Evolutionary conservation across 2,888 invertebrate species (phyloP).

Genomic region (Drosophila mulleri): DNA sequence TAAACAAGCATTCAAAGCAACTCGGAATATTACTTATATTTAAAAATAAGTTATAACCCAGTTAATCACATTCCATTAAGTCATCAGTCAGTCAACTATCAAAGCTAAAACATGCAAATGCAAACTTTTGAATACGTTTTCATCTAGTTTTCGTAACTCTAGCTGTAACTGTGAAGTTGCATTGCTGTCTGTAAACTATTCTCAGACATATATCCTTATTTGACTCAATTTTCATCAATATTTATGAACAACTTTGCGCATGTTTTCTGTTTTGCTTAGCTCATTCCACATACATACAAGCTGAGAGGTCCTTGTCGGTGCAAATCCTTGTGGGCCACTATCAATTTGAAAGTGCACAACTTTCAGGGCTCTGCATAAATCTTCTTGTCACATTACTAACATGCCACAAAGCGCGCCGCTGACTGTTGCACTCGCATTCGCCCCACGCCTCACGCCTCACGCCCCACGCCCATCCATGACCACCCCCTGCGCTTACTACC

Average conservation of each 20-base stretch:
- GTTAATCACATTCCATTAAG: neutral
- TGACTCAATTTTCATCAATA: neutral
- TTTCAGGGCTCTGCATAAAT: constrained; percentile 67
- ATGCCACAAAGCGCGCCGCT: constrained; percentile 47
- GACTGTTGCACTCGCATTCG: constrained; percentile 4
- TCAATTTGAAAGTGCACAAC: constrained; percentile 65
- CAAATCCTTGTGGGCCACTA: constrained; percentile 65
- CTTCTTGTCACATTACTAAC: constrained; percentile 62
- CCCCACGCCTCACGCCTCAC: neutral
- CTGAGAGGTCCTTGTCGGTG: constrained; percentile 23
- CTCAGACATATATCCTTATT: constrained; percentile 1
- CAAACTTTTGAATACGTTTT: neutral
- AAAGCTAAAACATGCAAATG: neutral
- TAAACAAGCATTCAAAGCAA: neutral
- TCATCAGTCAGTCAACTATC: neutral
- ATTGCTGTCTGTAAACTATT: neutral
- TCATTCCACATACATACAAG: constrained; percentile 20
- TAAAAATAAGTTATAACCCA: neutral
- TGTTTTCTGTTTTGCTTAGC: constrained; percentile 3
- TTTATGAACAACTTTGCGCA: neutral
- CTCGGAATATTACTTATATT: no score
- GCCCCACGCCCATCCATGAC: neutral
- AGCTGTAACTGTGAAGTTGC: neutral
- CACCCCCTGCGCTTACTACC: constrained; percentile 1
- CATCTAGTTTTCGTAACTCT: neutral